These are phyloP conservation scores for Campoletis raptor DNA, from an alignment of 2,888 invertebrate species.

Conservation along the genomic window DNA sequence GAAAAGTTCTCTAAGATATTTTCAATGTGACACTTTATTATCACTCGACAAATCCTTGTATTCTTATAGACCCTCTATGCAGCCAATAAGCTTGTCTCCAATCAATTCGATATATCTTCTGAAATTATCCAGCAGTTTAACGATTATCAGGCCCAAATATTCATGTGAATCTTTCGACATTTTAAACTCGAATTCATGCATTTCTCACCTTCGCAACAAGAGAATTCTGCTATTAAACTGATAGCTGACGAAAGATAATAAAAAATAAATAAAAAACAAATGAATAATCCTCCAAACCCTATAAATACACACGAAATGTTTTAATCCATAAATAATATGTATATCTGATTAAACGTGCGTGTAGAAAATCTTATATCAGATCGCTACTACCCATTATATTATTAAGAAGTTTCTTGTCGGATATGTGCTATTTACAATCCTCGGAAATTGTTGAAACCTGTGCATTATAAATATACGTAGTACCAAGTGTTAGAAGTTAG, in stretches of 20 bases:
- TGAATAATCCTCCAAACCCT: background rate
- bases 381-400: slow-evolving; percentile 6
- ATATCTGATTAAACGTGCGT: slow-evolving; percentile 12
- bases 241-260: background rate
- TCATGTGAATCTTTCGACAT: background rate
- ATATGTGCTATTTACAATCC: slow-evolving; percentile 24
- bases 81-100: no score
- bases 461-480: background rate
- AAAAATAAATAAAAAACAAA: background rate
- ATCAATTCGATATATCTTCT: background rate
- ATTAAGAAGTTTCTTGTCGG: slow-evolving; percentile 46
- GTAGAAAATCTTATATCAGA: slow-evolving; percentile 43
- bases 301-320: background rate
- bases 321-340: background rate
- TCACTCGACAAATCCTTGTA: background rate
- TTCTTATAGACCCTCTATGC: background rate
- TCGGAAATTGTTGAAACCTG: background rate
- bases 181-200: background rate
- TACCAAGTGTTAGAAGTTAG: background rate
- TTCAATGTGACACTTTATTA: background rate
- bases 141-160: background rate
- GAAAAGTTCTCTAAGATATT: background rate
- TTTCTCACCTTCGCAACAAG: background rate
- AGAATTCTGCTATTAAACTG: background rate
- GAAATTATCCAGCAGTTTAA: background rate